A percentile compares a stretch with the other conserved stretches of the same genome.
phyloP scores from a whole-genome alignment of 2,888 invertebrate species.

The Sphecodes monilicornis region DNA sequence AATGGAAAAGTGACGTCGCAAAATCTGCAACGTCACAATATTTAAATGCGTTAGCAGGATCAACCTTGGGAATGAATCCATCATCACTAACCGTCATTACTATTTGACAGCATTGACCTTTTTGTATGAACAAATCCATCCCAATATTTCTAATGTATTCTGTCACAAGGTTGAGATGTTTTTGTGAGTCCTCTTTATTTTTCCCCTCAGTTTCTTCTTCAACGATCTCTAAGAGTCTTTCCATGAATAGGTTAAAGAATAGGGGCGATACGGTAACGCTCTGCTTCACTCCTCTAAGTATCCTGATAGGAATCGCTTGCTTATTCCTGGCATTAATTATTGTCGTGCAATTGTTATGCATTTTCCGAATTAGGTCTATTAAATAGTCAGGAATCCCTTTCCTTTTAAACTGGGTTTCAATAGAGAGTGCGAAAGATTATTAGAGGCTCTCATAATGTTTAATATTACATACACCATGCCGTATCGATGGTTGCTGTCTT shows the following conservation, averaged over 20 bases:
- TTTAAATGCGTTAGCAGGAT: background rate
- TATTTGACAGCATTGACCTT: background rate
- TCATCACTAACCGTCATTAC: background rate
- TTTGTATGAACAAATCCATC: background rate
- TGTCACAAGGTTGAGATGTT: slow-evolving; percentile 3
- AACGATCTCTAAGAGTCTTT: slow-evolving; percentile 13
- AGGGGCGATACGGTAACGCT: slow-evolving; percentile 81
- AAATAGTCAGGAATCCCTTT: background rate
- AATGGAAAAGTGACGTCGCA: no score
- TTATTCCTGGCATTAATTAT: background rate
- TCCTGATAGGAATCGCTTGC: slow-evolving; percentile 57
- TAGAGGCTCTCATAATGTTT: background rate
- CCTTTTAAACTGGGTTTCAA: rapidly evolving
- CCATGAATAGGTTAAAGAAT: slow-evolving; percentile 47
- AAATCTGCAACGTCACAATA: no score
- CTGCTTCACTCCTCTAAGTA: slow-evolving; percentile 83
- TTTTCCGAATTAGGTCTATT: background rate
- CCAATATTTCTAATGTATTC: background rate
- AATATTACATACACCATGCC: background rate
- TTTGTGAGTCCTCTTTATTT: background rate
- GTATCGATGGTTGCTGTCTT: background rate
- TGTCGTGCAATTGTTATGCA: background rate
- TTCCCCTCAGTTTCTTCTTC: background rate
- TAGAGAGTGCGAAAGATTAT: background rate
- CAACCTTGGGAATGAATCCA: background rate